Base-by-base conservation (phyloP, 2,888 invertebrate species). In the Glaucopsyche alexis region DNA sequence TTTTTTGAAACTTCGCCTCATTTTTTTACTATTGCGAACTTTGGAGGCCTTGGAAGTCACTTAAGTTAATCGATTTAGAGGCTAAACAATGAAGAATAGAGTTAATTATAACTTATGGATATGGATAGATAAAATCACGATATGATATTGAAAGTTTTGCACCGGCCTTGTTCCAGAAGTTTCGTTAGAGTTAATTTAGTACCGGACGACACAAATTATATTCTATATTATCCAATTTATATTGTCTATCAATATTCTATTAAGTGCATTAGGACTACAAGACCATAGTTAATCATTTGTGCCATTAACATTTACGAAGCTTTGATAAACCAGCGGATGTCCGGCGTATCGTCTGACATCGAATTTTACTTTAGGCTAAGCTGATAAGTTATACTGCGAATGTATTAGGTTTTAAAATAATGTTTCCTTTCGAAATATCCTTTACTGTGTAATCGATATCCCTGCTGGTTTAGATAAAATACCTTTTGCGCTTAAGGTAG, bases 211-310 rank as follows among this genome's bases (percentile, higher is more conserved):
- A 69, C 69, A 29, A 69, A 49, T 69, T 69, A 69, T 47, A 69
- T 49, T 49, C 7, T 38, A 69, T 49, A 69, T 49, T 69, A 69
- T 47, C 69, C 47, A 67, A 67, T 67, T 67, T 47, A 29, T 67
- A 67, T 45, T 67, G 67, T 67, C 67, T 49, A 69, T 69, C 69
- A 69, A 69, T 69, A 69, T 47, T 69, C 69, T 69, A 49, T 69
- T 69, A 69, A 47, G 49, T 49, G 49, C 69, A 69, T 47, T 47
- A 67, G 40, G 45, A 67, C 40, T 40, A 65, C 47, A 47, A 29
- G 7, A 49, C 45, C 49, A 47, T 47, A 13, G 49, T 47, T 69
- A 69, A 69, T 69, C 69, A 49, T 49, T 11, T 45, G 11, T 47
- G 69, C 13, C 7, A 49, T 47, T 69, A 69, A 7, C 49, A 49